Percentiles rank a stretch among this genome's conserved stretches.
Conservation (phyloP, 2,888 invertebrate genomes). For the Anthoptus insignis region DNA sequence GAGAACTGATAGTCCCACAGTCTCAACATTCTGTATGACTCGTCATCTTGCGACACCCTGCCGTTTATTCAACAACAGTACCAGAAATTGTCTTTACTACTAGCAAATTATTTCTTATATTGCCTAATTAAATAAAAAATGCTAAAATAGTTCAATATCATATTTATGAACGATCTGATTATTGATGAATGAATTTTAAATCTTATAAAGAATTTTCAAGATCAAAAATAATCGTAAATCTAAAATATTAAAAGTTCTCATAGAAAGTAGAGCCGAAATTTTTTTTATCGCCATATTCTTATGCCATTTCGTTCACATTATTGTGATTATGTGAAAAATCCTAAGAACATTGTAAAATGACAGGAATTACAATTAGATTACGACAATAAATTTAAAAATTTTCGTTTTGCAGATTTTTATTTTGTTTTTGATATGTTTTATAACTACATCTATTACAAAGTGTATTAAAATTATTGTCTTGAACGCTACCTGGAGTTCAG, state of each 20-base stretch:
- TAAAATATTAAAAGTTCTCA: constrained; percentile 5
- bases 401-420: constrained; percentile 28
- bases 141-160: neutral
- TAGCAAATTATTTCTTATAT: too few species aligned
- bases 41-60: constrained; percentile 55
- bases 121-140: neutral
- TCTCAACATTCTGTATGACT: constrained; percentile 64
- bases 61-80: constrained; percentile 33
- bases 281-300: neutral
- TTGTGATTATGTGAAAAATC: neutral
- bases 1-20: constrained; percentile 60
- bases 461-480: constrained; percentile 34
- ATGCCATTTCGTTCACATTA: neutral
- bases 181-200: neutral
- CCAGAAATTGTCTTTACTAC: too few species aligned
- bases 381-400: constrained; percentile 7
- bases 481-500: constrained; percentile 19
- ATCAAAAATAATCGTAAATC: neutral
- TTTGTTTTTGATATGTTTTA: constrained; percentile 19
- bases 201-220: neutral
- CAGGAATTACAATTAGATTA: constrained; percentile 4
- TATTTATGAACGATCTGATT: neutral
- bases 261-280: constrained; percentile 16
- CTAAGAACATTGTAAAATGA: constrained; percentile 13
- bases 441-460: constrained; percentile 20